Percentiles rank a stretch among this genome's conserved stretches.
Conservation (phyloP, 2,113 vertebrate genomes). For the Bos taurus region ARS-UCD2.0 NC_037357.1:134376001-134376500, state of each 20-base stretch:
- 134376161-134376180: constrained; percentile 59
- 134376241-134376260: constrained; percentile 64
- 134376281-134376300: constrained; percentile 8
- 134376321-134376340: constrained; percentile 67
- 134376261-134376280: constrained; percentile 50
- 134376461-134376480: constrained; percentile 57
- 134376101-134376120: fast-evolving
- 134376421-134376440: constrained; percentile 62
- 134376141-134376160: background rate
- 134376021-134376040: background rate
- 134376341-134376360: constrained; percentile 59
- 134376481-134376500: constrained; percentile 19
- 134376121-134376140: background rate
- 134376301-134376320: background rate
- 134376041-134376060: background rate
- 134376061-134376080: background rate
- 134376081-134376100: background rate
- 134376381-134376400: constrained; percentile 74
- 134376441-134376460: constrained; percentile 67
- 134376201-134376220: constrained; percentile 53
- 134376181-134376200: background rate
- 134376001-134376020: background rate
- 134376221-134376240: constrained; percentile 58
- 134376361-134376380: constrained; percentile 70
- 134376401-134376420: constrained; percentile 77